Evolutionary conservation across 2,113 vertebrate genomes (phyloP).

Genomic region (Microtus ochrogaster): DNA sequence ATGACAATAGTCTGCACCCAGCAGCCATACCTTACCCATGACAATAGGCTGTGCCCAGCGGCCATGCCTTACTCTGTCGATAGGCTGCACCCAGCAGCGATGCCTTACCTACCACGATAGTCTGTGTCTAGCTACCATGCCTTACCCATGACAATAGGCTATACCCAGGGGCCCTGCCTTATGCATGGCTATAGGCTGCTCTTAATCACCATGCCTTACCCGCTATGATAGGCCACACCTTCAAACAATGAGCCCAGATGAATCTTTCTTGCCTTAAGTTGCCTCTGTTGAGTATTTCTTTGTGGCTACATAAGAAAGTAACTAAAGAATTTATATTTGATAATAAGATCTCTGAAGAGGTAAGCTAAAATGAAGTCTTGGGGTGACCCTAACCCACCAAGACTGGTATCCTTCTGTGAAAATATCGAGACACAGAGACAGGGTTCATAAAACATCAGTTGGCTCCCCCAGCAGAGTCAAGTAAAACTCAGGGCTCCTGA

Average conservation of each 20-base stretch:
- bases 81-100: too few species aligned
- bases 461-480: not conserved
- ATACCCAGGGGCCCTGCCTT: too few species aligned
- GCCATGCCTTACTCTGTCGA: not conserved
- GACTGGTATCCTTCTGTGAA: not conserved
- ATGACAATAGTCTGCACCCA: not conserved
- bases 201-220: not conserved
- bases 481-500: not conserved
- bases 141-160: not conserved
- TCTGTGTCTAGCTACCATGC: too few species aligned
- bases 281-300: not conserved
- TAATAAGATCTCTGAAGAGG: not conserved
- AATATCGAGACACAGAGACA: not conserved
- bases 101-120: too few species aligned
- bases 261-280: not conserved
- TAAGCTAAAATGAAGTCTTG: not conserved
- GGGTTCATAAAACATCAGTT: not conserved
- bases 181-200: not conserved
- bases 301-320: not conserved
- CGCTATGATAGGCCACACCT: not conserved
- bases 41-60: not conserved
- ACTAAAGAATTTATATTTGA: not conserved
- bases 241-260: not conserved
- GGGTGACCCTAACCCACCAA: fast-evolving
- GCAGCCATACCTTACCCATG: not conserved